Evolutionary conservation across 2,113 vertebrate species (phyloP), one percentile per base, ranked within the genome.

Genomic region (Forbesichthys agassizii): DNA sequence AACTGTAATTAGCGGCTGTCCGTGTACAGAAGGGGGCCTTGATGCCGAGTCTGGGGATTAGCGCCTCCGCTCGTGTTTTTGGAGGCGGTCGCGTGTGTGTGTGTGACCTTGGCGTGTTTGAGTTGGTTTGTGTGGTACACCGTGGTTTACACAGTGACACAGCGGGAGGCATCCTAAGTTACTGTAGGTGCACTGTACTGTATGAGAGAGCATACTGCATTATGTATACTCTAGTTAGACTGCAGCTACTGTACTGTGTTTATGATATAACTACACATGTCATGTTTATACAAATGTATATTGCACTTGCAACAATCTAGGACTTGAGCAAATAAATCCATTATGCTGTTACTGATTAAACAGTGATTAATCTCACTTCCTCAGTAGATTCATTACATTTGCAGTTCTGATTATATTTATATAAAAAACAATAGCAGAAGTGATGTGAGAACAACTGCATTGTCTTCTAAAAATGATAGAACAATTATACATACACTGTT

Each of bases 1-100:
- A 82, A 74, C 75, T 81, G 81, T 87, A 81, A 88, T 88, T 84
- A 87, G 77, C 75, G 79, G 80, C 82, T 75, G 49, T 48, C 51
- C 58, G 2, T 67, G 77, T 77, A 84, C 76, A 82, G 76, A 79
- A 66, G 71, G 52, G 69, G 83, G 77, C 77, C 87, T 82, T 87
- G 77, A 80, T 77, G 77, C 78, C 71, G 51, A 75, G 73, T 66
- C 63, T 73, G 82, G 72, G 84, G 80, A 79, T 80, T 51, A 83
- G 75, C 82, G 79, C 73, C 73, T 86, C 64, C 64, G 65, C 64
- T 61, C 77, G 46, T 78, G 75, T 42, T 69, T 66, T 58, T 67
- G 54, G 53, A 63, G 75, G 68, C 52, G 42, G 74, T 48, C 47
- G 53, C 60, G 70, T 70, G 64, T 75, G 64, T 75, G 67, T 72